Conservation (phyloP, 2,797 vertebrate species). For the Etheostoma perlongum region DNA sequence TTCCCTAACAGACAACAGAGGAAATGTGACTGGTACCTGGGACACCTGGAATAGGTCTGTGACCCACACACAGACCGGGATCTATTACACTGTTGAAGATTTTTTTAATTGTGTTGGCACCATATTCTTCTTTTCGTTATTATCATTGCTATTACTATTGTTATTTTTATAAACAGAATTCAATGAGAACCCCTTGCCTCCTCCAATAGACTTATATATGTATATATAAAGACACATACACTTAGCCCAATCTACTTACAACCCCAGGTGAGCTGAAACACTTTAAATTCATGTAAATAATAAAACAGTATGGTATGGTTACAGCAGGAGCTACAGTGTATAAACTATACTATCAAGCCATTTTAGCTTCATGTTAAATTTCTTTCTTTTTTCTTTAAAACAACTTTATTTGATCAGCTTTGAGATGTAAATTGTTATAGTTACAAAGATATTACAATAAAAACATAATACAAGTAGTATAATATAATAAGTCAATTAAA, state of each 20-base stretch:
- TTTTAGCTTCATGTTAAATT: slow-evolving; percentile 27
- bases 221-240: slow-evolving; percentile 26
- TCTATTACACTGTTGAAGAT: not conserved
- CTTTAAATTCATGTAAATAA: slow-evolving; percentile 71
- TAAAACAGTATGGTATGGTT: slow-evolving; percentile 54
- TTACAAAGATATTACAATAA: too few relatives aligned
- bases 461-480: too few relatives aligned
- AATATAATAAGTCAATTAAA: too few relatives aligned
- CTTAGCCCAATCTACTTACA: slow-evolving; percentile 65
- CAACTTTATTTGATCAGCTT: too few relatives aligned
- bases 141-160: not conserved
- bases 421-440: too few relatives aligned
- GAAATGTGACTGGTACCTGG: slow-evolving; percentile 3
- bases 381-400: not conserved
- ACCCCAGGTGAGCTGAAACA: slow-evolving; percentile 54
- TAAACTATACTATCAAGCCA: slow-evolving; percentile 16
- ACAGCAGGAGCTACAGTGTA: slow-evolving; percentile 28
- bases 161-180: not conserved
- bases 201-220: not conserved
- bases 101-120: not conserved
- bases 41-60: not conserved
- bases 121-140: not conserved
- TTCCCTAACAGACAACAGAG: not conserved
- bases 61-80: not conserved
- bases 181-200: not conserved